Base-by-base conservation (phyloP, 2,113 vertebrate species). In the Lates calcarifer region DNA sequence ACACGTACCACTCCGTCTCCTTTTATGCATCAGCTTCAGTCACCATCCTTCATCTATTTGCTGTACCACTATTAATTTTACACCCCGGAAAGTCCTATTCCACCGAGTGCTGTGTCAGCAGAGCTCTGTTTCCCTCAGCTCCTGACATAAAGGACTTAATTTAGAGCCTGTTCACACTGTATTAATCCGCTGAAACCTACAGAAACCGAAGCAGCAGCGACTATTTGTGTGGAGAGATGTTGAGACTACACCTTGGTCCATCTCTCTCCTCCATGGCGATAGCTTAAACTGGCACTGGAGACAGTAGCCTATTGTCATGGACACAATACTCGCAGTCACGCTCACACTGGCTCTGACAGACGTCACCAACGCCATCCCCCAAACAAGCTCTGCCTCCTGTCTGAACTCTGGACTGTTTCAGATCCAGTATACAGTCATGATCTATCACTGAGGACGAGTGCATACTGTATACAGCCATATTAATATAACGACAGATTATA, bases 261-360 rank as follows among this genome's bases (percentile, higher is more conserved):
- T 70, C 24, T 61, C 57, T 72, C 74, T 55, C n/a, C n/a, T 76
- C 75, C 56, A 63, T 74, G 85, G 89, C 0, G 83, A 89, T 74
- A 13, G 85, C 75, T 82, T 86, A 53, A 84, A 74, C 78, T 80
- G 85, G 81, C 82, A 90, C 89, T 81, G 62, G 64, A 77, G 62
- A 88, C 87, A 91, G 76, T 71, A 60, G 79, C 24, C 63, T 53
- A 64, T 87, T 91, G 92, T 90, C 56, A 37, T 4, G 60, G 82
- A 85, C 49, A 85, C 82, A 89, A 66, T 70, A 29, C 57, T 31
- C 17, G 26, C 37, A 74, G 79, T 79, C 75, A 60, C 3, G 17
- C 63, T 78, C 76, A 35, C 76, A 41, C 81, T 71, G 82, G 49
- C 62, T 60, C 75, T 39, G 39, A 65, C 69, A 72, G 69, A 86